Evolutionary conservation across 1,140 invertebrate species (phyloP).

Genomic region (Drosophila santomea): DNA sequence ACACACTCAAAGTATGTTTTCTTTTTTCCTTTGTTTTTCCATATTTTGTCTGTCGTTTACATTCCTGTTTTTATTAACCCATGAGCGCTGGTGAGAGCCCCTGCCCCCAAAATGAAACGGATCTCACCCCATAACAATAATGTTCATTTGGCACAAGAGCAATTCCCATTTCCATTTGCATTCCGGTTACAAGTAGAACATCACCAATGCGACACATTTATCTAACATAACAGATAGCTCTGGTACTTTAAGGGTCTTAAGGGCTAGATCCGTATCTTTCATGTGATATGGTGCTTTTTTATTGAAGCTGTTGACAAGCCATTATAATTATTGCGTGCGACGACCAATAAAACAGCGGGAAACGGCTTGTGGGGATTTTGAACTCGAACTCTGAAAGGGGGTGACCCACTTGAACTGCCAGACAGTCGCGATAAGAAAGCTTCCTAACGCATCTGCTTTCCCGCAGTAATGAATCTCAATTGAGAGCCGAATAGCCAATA

Average conservation of each 20-base stretch:
- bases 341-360: conserved; percentile 33
- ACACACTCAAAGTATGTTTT: conserved; percentile 79
- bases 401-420: conserved; percentile 31
- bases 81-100: conserved; percentile 36
- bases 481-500: conserved; percentile 10
- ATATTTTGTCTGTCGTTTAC: conserved; percentile 32
- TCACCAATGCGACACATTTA: conserved; percentile 43
- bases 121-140: conserved; percentile 51
- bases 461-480: conserved; percentile 28
- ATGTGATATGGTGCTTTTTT: conserved; percentile 26
- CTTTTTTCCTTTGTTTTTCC: conserved; percentile 39
- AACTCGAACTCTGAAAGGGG: conserved; percentile 21
- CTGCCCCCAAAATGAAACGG: background rate
- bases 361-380: conserved; percentile 37
- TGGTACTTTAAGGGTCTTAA: conserved; percentile 25
- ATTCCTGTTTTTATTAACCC: conserved; percentile 46
- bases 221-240: conserved; percentile 41
- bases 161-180: conserved; percentile 38
- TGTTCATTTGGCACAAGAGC: conserved; percentile 48
- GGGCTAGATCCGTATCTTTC: conserved; percentile 6
- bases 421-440: conserved; percentile 27
- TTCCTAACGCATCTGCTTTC: conserved; percentile 2
- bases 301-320: conserved; percentile 46
- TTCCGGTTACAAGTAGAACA: conserved; percentile 39
- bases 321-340: conserved; percentile 41